Percentiles rank a stretch among this genome's conserved stretches.
Evolutionary conservation across 2,888 invertebrate species (phyloP).

Genomic region (Cataglyphis rosenhaueri): DNA sequence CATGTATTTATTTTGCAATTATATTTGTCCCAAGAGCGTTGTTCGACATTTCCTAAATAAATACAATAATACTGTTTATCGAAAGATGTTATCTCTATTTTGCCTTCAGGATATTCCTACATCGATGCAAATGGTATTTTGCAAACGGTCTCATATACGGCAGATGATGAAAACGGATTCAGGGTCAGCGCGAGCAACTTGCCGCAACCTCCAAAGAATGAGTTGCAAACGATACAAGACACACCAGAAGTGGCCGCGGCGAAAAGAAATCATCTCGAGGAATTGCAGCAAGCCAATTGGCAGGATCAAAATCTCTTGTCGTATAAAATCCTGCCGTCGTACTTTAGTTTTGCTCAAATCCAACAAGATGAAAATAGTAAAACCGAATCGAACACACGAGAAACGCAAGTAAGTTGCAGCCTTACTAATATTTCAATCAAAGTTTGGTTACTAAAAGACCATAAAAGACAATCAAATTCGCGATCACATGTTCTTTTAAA

Average conservation of each 20-base stretch:
- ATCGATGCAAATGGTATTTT: constrained; percentile 89
- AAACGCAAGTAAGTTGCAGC: constrained; percentile 45
- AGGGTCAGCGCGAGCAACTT: constrained; percentile 88
- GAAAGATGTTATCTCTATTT: neutral
- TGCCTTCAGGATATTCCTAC: constrained; percentile 87
- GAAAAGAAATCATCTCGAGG: constrained; percentile 83
- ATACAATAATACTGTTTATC: neutral
- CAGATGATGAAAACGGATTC: constrained; percentile 88
- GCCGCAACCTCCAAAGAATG: constrained; percentile 78
- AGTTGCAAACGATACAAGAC: constrained; percentile 83
- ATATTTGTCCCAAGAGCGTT: neutral
- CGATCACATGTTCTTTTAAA: neutral
- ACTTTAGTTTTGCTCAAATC: constrained; percentile 65
- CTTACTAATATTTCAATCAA: constrained; percentile 1
- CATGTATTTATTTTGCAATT: neutral
- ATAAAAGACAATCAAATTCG: neutral
- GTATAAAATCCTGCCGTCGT: constrained; percentile 69
- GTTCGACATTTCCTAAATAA: neutral
- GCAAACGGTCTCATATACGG: constrained; percentile 89
- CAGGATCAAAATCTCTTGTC: constrained; percentile 67
- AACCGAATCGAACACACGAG: constrained; percentile 40
- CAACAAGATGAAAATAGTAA: constrained; percentile 36
- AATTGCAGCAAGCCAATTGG: constrained; percentile 65
- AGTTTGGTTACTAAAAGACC: neutral
- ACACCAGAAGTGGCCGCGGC: constrained; percentile 86